Evolutionary conservation across 53 echinoderm and acorn worm genomes (phyloP), one percentile per base, ranked within the genome.

Genomic region (Paracentrotus lividus): DNA sequence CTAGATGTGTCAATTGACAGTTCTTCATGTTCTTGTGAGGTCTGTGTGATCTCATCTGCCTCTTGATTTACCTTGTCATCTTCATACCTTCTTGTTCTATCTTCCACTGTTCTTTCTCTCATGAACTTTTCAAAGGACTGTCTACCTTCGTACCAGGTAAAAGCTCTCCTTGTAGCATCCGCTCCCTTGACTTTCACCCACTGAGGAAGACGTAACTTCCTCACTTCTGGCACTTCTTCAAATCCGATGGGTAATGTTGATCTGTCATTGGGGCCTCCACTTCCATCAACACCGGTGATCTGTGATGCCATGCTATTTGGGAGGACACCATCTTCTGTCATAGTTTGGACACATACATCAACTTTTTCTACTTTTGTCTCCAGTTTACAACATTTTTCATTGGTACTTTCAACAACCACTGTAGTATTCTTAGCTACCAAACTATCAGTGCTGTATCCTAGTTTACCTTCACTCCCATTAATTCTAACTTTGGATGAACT

Each of bases 111-210:
- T 45, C 38, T 81, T 42, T 20, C 72, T 29, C 4, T 81, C 92
- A 78, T 78, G 92, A 78, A 92, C 27, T 78, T 77, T 15, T 92
- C 92, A 78, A 54, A 81, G 26, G 54, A 77, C 34, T 81, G 52
- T 55, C 42, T 92, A 16, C 77, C 81, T 40, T 81, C 78, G 14
- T 78, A 33, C 77, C 77, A 92, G 26, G 92, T 78, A 42, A 38
- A 56, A 34, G 43, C 81, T 42, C 26, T 77, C 26, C 81, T 77
- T 36, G 54, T 5, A 9, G 8, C 40, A 55, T 29, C 26, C 21
- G 14, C 54, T 26, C 21, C 52, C n/a, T 92, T 92, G 0, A 36
- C 4, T 4, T 78, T 56, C 8, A 14, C 12, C 92, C 38, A 40
- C 0, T 24, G 40, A 54, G 59, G 92, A 2, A 92, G 81, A 77